Conservation (phyloP, 2,888 invertebrate species). For the Cephus nigrinus region DNA sequence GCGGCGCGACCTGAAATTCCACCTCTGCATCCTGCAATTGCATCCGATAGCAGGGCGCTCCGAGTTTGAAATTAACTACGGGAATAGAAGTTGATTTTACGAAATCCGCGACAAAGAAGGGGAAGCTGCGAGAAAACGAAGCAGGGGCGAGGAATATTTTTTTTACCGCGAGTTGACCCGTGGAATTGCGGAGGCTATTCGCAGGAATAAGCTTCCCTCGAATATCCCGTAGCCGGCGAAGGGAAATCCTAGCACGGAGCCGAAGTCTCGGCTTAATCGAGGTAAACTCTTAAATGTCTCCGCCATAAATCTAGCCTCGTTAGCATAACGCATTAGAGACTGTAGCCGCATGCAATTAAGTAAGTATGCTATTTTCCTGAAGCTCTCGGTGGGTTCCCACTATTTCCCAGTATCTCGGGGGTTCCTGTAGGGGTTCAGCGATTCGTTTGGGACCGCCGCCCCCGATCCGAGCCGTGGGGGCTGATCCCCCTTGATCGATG, state of each 20-base stretch:
- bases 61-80: not conserved
- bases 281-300: slow-evolving; percentile 36
- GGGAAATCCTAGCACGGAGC: not conserved
- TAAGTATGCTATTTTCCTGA: slow-evolving; percentile 46
- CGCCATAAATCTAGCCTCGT: slow-evolving; percentile 47
- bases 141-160: slow-evolving; percentile 24
- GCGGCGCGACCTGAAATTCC: not conserved
- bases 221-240: not conserved
- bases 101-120: not conserved
- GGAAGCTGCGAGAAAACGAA: not conserved
- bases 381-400: not conserved
- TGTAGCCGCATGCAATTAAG: slow-evolving; percentile 55
- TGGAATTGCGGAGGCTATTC: not conserved
- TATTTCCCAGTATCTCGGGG: not conserved
- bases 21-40: not conserved
- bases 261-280: slow-evolving; percentile 17
- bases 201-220: not conserved
- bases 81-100: not conserved
- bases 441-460: slow-evolving; percentile 23
- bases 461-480: slow-evolving; percentile 17
- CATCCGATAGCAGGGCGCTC: not conserved
- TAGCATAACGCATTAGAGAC: slow-evolving; percentile 58
- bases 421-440: not conserved
- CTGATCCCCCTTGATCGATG: slow-evolving; percentile 52
- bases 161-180: slow-evolving; percentile 2